Evolutionary conservation across 2,888 invertebrate species (phyloP).

Genomic region (Eledona agricola): DNA sequence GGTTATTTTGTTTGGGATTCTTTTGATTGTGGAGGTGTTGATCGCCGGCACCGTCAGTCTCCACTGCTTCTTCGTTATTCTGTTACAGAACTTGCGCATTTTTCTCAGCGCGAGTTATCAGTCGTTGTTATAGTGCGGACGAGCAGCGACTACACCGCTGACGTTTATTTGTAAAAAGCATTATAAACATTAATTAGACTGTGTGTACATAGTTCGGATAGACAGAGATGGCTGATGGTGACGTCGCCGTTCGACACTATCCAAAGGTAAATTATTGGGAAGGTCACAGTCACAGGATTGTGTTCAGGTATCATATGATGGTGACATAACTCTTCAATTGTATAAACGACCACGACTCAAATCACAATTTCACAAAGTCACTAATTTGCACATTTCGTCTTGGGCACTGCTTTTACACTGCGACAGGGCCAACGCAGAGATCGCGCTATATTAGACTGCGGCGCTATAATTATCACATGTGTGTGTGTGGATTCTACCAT

Average conservation of each 20-base stretch:
- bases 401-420: conserved; percentile 13
- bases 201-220: conserved; percentile 36
- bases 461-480: conserved; percentile 46
- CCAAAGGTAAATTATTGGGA: conserved; percentile 40
- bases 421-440: conserved; percentile 45
- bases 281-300: conserved; percentile 44
- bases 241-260: conserved; percentile 16
- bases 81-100: conserved; percentile 61
- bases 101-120: no score
- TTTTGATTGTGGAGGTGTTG: conserved; percentile 48
- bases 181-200: conserved; percentile 32
- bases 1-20: conserved; percentile 36
- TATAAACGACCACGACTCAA: conserved; percentile 11
- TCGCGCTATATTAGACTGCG: conserved; percentile 44
- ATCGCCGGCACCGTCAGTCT: conserved; percentile 59
- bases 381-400: conserved; percentile 17
- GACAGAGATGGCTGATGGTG: conserved; percentile 32
- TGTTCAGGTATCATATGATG: conserved; percentile 40
- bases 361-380: not conserved
- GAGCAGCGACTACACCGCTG: conserved; percentile 40
- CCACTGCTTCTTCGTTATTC: conserved; percentile 60
- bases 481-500: conserved; percentile 26
- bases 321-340: no score
- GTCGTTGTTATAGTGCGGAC: conserved; percentile 29
- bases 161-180: conserved; percentile 41